These are phyloP conservation scores for Corythornis cristatus DNA, from an alignment of 2,113 vertebrate genomes.

Conservation along the genomic window DNA sequence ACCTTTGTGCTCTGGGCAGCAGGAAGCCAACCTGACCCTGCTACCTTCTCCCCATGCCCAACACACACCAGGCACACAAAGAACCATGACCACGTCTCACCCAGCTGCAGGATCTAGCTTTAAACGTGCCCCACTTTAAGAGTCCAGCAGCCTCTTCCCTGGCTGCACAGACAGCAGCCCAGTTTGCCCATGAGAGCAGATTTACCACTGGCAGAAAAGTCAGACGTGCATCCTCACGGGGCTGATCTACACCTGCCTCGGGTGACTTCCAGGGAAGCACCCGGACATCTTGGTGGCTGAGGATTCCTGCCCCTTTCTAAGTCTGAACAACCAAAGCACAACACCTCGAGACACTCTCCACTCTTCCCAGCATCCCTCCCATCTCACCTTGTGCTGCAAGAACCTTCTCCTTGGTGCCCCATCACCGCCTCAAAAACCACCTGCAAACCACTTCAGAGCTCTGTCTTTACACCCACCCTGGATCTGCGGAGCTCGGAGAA, in stretches of 20 bases:
- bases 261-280: not conserved
- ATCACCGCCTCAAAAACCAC: not conserved
- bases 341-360: not conserved
- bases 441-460: not conserved
- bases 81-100: not conserved
- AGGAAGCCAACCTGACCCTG: not conserved
- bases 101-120: not conserved
- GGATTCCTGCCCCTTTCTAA: not conserved
- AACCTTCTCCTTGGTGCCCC: not conserved
- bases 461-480: not conserved
- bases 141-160: not conserved
- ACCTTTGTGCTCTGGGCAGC: rapidly evolving
- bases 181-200: not conserved
- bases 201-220: rapidly evolving
- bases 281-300: rapidly evolving
- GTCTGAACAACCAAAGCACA: rapidly evolving
- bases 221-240: rapidly evolving
- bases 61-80: not conserved
- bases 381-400: not conserved
- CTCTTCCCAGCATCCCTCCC: not conserved
- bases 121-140: rapidly evolving
- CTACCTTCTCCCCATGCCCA: not conserved
- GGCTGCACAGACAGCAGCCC: not conserved
- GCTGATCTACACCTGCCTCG: not conserved
- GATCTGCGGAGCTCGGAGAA: rapidly evolving